phyloP scores from a whole-genome alignment of 2,888 invertebrate genomes.

The Sphaeridia pumilis region DNA sequence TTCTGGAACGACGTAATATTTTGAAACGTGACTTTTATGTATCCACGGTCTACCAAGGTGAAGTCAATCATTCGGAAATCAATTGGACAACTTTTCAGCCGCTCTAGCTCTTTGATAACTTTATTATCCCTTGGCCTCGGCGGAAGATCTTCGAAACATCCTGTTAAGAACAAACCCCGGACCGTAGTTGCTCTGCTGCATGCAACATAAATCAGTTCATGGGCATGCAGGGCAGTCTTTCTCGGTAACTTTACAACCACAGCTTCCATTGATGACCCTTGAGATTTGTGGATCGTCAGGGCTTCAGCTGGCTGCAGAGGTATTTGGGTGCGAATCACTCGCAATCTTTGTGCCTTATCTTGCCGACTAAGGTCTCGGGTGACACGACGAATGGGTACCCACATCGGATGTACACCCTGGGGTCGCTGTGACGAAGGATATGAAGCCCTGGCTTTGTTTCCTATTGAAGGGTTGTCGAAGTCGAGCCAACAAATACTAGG shows the following conservation, averaged over 20 bases:
- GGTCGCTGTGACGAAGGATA: neutral
- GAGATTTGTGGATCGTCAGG: constrained; percentile 24
- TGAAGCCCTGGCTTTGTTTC: neutral
- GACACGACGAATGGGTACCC: neutral
- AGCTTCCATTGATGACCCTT: constrained; percentile 12
- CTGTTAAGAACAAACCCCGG: neutral
- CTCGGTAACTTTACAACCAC: constrained; percentile 14
- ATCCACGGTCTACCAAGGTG: neutral
- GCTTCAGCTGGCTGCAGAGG: constrained; percentile 20
- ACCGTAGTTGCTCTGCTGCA: neutral
- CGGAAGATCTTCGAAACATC: neutral
- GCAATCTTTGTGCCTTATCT: neutral
- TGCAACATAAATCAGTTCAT: neutral
- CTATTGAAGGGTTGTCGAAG: constrained; percentile 16
- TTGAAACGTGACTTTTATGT: neutral
- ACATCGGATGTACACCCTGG: neutral
- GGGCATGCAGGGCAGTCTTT: neutral
- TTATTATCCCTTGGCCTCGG: neutral
- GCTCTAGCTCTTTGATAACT: neutral
- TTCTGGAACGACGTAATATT: neutral
- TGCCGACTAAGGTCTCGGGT: neutral
- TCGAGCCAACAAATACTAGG: constrained; percentile 12
- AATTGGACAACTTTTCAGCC: neutral
- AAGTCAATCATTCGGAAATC: neutral
- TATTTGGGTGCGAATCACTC: constrained; percentile 19